Conservation (phyloP, 2,797 vertebrate species). For the Epinephelus coioides region DNA sequence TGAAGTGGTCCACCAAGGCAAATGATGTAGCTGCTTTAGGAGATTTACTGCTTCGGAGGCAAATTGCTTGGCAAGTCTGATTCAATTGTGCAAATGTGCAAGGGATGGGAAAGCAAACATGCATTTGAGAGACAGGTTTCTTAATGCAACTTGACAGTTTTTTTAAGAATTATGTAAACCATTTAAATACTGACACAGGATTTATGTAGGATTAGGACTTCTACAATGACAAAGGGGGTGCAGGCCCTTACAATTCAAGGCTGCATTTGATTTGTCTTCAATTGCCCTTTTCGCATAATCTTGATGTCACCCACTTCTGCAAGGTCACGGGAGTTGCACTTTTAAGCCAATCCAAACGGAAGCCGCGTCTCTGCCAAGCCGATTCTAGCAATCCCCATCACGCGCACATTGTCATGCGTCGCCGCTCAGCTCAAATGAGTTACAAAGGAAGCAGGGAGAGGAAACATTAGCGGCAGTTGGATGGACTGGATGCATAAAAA, state of each 20-base stretch:
- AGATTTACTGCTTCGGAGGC: slow-evolving; percentile 20
- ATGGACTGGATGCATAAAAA: slow-evolving; percentile 76
- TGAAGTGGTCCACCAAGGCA: slow-evolving; percentile 20
- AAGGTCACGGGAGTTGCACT: slow-evolving; percentile 65
- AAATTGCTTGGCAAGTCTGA: slow-evolving; percentile 1
- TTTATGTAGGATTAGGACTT: slow-evolving; percentile 23
- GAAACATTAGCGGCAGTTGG: slow-evolving; percentile 75
- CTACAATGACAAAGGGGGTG: neutral
- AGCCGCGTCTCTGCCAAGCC: slow-evolving; percentile 30
- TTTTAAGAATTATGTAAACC: slow-evolving; percentile 9
- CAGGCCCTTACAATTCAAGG: slow-evolving; percentile 41
- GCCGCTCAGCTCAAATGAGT: slow-evolving; percentile 70
- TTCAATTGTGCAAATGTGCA: slow-evolving; percentile 29
- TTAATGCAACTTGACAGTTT: slow-evolving; percentile 25
- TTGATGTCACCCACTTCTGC: slow-evolving; percentile 53
- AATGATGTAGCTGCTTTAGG: slow-evolving; percentile 11
- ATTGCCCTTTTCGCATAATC: slow-evolving; percentile 48
- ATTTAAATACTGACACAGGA: slow-evolving; percentile 37
- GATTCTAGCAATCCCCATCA: slow-evolving; percentile 62
- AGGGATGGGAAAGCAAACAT: neutral
- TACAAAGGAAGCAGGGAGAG: slow-evolving; percentile 69
- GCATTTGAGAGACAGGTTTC: slow-evolving; percentile 39
- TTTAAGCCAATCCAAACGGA: slow-evolving; percentile 59
- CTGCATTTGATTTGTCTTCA: slow-evolving; percentile 48
- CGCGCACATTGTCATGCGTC: slow-evolving; percentile 65